Evolutionary conservation across 2,888 invertebrate species (phyloP).

Genomic region (Eupeodes latifasciatus): DNA sequence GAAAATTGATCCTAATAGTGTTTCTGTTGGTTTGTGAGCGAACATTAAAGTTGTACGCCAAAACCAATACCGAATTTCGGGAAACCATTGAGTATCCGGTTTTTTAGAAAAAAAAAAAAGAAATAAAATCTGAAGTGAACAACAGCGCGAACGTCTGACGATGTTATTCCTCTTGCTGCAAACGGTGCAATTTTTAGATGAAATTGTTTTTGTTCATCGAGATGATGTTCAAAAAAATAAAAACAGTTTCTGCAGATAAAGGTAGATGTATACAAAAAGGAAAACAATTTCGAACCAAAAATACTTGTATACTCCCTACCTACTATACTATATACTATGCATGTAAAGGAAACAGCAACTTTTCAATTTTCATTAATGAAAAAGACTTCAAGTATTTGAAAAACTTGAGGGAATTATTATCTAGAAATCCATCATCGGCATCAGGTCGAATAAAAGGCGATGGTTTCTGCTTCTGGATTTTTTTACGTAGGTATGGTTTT

Average conservation of each 20-base stretch:
- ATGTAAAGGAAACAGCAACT: constrained; percentile 11
- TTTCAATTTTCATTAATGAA: constrained; percentile 14
- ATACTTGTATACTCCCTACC: too few species aligned
- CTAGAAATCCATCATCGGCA: too few species aligned
- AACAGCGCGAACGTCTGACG: background rate
- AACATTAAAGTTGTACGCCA: constrained; percentile 32
- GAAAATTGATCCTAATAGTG: constrained; percentile 55
- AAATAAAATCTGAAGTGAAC: background rate
- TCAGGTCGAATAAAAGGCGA: too few species aligned
- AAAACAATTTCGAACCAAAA: constrained; percentile 8
- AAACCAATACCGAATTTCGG: constrained; percentile 21
- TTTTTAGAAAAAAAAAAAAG: background rate
- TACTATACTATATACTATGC: too few species aligned
- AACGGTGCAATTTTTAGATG: background rate
- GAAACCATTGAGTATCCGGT: constrained; percentile 25
- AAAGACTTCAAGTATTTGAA: background rate
- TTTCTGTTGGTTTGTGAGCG: constrained; percentile 46
- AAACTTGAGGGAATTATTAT: constrained; percentile 3
- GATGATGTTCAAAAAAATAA: background rate
- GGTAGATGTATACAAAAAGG: background rate
- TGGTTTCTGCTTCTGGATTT: too few species aligned
- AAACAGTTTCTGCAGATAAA: too few species aligned
- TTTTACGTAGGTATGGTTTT: too few species aligned
- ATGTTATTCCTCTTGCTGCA: background rate
- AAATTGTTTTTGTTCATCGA: background rate